Conservation (phyloP, 2,113 vertebrate species). For the Barnardius zonarius region DNA sequence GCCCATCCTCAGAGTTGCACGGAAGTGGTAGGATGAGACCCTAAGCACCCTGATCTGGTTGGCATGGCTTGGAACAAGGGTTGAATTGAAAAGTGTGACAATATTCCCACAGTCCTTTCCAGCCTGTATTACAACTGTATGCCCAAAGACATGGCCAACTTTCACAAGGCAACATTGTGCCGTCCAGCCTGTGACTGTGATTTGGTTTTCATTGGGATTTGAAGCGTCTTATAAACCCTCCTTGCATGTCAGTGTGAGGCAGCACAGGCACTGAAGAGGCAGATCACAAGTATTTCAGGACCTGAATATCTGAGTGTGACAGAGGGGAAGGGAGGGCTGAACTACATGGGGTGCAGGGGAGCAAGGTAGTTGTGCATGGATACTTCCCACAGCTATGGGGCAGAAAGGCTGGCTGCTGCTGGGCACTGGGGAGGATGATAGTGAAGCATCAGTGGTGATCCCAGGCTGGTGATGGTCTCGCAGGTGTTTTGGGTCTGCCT, state of each 20-base stretch:
- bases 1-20: not conserved
- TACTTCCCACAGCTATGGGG: not conserved
- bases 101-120: not conserved
- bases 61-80: not conserved
- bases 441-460: not conserved
- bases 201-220: not conserved
- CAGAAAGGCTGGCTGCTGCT: not conserved
- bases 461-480: not conserved
- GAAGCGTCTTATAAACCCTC: not conserved
- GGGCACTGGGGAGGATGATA: not conserved
- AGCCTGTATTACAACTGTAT: not conserved
- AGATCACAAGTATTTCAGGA: not conserved
- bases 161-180: not conserved
- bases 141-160: rapidly evolving
- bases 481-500: not conserved
- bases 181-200: not conserved
- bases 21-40: rapidly evolving
- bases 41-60: not conserved
- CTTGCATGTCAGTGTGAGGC: rapidly evolving
- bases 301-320: not conserved
- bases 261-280: not conserved
- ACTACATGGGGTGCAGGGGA: rapidly evolving
- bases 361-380: not conserved
- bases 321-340: not conserved
- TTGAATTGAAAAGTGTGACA: not conserved